Conservation (phyloP, 2,797 vertebrate species). For the Acrossocheilus fasciatus region DNA sequence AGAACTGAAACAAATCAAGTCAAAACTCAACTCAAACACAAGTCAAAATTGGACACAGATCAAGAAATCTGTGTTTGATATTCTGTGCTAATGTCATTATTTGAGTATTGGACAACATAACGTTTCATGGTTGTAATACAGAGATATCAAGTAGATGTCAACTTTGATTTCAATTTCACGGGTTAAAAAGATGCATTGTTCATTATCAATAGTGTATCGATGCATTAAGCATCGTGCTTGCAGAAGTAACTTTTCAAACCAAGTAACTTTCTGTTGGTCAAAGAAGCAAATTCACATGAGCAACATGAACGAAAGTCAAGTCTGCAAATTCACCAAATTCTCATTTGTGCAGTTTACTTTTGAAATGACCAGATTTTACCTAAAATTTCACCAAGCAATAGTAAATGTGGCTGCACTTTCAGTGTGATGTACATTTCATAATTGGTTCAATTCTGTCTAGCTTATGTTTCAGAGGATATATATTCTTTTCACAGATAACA, state of each 20-base stretch:
- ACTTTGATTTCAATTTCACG: neutral
- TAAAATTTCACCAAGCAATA: neutral
- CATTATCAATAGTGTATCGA: neutral
- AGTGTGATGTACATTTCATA: neutral
- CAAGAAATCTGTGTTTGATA: neutral
- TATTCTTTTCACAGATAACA: neutral
- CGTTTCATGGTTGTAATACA: neutral
- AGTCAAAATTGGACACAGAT: neutral
- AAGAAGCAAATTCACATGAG: too few species aligned
- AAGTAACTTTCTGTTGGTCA: too few species aligned
- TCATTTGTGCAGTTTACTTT: neutral
- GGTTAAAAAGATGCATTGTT: neutral
- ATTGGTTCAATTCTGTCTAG: neutral
- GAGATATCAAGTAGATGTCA: neutral
- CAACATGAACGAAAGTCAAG: neutral
- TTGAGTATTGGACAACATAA: neutral
- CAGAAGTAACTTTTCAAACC: neutral
- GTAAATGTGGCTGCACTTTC: neutral
- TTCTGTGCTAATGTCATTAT: neutral
- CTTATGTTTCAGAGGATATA: neutral
- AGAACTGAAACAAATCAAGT: neutral
- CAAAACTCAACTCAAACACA: neutral
- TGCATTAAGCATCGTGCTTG: neutral
- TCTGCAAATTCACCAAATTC: neutral
- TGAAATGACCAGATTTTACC: neutral